Evolutionary conservation across 2,113 vertebrate species (phyloP).

Genomic region (Scytalopus superciliaris): DNA sequence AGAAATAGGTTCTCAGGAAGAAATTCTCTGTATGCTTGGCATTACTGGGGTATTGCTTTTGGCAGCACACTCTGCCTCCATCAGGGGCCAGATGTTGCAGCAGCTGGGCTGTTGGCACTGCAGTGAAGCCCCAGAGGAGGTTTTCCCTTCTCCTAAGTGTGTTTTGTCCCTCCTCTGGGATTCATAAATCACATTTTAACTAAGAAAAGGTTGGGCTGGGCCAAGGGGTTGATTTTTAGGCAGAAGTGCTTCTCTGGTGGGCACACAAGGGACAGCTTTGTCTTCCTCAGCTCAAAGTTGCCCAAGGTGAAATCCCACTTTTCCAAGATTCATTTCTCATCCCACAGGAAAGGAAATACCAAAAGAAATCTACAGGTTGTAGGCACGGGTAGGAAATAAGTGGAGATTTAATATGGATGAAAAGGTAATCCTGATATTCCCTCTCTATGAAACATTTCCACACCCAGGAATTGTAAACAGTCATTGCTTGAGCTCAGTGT

Average conservation of each 20-base stretch:
- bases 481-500: neutral
- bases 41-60: neutral
- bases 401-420: neutral
- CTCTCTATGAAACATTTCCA: neutral
- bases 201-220: neutral
- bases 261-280: neutral
- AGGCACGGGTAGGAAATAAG: neutral
- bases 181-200: neutral
- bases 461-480: neutral
- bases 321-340: neutral
- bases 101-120: neutral
- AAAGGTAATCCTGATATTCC: neutral
- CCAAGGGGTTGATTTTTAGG: neutral
- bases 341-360: neutral
- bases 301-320: neutral
- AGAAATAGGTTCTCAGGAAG: neutral
- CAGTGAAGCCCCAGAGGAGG: neutral
- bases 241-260: neutral
- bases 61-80: neutral
- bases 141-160: neutral
- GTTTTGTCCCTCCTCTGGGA: neutral
- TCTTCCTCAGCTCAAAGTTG: neutral
- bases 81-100: slow-evolving; percentile 2
- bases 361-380: neutral
- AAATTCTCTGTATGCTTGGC: neutral